Evolutionary conservation across 2,113 vertebrate species (phyloP), one percentile per base, ranked within the genome.

Genomic region (Narcine bancroftii): DNA sequence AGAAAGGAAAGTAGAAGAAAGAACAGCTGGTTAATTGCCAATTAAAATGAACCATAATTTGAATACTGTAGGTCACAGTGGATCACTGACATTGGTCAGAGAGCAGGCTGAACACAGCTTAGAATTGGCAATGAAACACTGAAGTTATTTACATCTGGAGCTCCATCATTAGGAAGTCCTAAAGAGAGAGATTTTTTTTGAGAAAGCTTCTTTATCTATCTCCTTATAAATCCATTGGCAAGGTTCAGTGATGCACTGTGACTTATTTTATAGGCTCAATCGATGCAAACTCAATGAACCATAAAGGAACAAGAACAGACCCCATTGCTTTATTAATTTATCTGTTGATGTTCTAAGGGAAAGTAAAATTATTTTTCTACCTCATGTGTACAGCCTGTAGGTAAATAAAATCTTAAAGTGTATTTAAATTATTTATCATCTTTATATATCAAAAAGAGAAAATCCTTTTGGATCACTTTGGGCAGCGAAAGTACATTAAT

Each of bases 371-470:
- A 92, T 95, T 95, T 95, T 95, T 97, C 97, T 98, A 98, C 98
- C 98, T 98, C 98, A 97, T 94, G 93, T 94, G 94, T 94, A 92
- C 93, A 94, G 95, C 93, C 95, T 95, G 93, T 95, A 94, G 95
- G 92, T 89, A 89, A 93, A 93, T 93, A 93, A 93, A 93, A 94
- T 95, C 94, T 96, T 95, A 96, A 95, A 94, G 94, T 94, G 93
- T 94, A 92, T 95, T 94, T 94, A 93, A 95, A 94, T 96, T 97
- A 96, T 97, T 97, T 96, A 96, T 97, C 95, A 95, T 94, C 93
- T 94, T 95, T 95, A 91, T 94, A 17, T 94, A 93, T 92, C 65
- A 91, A 6, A 60, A 91, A 66, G 63, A 60, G 65, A 47, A 91
- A 69, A 91, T 69, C 89, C 63, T 91, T 66, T 69, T 91, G 87